A percentile compares a stretch with the other conserved stretches of the same genome.
Evolutionary conservation across 1,140 invertebrate species (phyloP).

Genomic region (Calycopis cecrops): DNA sequence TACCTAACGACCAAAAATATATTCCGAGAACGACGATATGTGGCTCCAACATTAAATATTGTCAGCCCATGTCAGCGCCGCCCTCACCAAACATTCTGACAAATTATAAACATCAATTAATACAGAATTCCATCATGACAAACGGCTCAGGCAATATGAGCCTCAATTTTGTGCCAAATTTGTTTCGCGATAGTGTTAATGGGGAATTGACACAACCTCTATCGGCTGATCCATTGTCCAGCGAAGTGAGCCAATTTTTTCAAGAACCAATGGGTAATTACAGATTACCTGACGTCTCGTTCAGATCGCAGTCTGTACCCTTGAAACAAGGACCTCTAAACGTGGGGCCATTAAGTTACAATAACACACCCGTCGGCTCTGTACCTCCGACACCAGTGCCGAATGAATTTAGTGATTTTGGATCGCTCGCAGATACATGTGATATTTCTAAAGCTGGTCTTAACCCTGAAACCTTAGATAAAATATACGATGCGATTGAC

Average conservation of each 20-base stretch:
- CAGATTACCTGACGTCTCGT: constrained; percentile 54
- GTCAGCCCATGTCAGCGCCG: constrained; percentile 76
- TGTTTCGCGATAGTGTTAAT: constrained; percentile 49
- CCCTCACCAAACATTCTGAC: constrained; percentile 74
- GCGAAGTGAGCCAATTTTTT: constrained; percentile 75
- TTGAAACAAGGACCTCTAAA: constrained; percentile 76
- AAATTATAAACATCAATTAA: constrained; percentile 59
- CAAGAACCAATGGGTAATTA: constrained; percentile 55
- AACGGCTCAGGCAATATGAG: constrained; percentile 50
- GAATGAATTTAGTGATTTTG: constrained; percentile 82
- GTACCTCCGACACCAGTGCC: constrained; percentile 82
- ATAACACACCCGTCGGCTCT: constrained; percentile 78
- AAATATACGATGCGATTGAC: constrained; percentile 72
- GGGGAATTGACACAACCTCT: constrained; percentile 55
- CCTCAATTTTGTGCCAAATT: constrained; percentile 54
- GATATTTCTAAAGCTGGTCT: constrained; percentile 72
- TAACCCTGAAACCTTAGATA: constrained; percentile 70
- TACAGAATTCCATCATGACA: constrained; percentile 51
- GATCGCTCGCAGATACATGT: constrained; percentile 72
- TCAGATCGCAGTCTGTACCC: constrained; percentile 85
- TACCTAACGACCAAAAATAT: constrained; percentile 66
- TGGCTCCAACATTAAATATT: constrained; percentile 54
- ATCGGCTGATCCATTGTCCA: constrained; percentile 66
- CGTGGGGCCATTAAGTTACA: constrained; percentile 60
- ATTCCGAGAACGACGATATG: constrained; percentile 48